Base-by-base conservation (phyloP, 35 echinoderm and acorn worm species). In the Eucidaris tribuloides region DNA sequence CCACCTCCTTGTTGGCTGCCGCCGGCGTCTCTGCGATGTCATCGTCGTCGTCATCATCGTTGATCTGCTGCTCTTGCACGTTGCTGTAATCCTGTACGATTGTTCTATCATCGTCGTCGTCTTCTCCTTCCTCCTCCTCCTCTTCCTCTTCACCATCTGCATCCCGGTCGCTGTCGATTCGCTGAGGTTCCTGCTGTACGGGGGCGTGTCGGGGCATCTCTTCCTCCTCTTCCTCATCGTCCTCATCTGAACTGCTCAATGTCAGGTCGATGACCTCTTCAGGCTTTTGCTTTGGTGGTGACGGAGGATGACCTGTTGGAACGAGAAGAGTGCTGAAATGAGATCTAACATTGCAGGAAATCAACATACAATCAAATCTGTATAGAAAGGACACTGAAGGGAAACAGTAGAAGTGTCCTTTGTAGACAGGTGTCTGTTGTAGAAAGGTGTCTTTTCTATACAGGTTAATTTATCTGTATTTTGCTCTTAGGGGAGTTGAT, bases 241-340 rank as follows among this genome's bases (percentile, higher is more conserved):
- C 79, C 15, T 87, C 85, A 1, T 77, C 71, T 23, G 76, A 80
- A 62, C 85, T 88, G 36, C 58, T 62, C 18, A 80, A 13, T 30
- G 85, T 88, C 20, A 88, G 58, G 58, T 88, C 85, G 33, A 88
- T 88, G 32, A 79, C 77, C 42, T 80, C 40, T 43, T 88, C 78
- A 17, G 58, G 30, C 33, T 44, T 88, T 60, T 65, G 78, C 7
- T 79, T 88, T 48, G 23, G 36, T 28, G 74, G 34, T 49, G 77
- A 29, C 24, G 46, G 43, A n/a, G n/a, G n/a, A n/a, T n/a, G n/a
- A n/a, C n/a, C n/a, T n/a, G n/a, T n/a, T n/a, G n/a, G n/a, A n/a
- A n/a, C n/a, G n/a, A 56, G 44, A 0, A 81, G 61, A 56, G 25
- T 43, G 20, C 9, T 23, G 61, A 9, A 57, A 50, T 79, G n/a